Percentiles rank a stretch among this genome's conserved stretches.
phyloP scores from a whole-genome alignment of 2,113 vertebrate genomes.

The Colaptes auratus region DNA sequence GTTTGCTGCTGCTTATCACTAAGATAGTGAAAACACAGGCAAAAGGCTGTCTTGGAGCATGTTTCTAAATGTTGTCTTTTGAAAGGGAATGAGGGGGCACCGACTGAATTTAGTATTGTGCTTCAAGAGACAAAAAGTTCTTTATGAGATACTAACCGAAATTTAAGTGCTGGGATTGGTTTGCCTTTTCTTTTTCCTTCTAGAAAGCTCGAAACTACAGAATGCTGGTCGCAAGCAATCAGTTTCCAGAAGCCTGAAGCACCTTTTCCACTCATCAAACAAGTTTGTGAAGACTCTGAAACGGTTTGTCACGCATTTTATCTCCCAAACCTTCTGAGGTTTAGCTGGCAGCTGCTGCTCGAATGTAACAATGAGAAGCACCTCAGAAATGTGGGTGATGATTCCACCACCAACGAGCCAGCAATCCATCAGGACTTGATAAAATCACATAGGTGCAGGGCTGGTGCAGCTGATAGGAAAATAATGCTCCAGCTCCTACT shows the following conservation, averaged over 20 bases:
- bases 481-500: not conserved
- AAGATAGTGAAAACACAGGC: not conserved
- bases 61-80: not conserved
- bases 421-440: not conserved
- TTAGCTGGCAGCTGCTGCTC: not conserved
- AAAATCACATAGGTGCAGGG: not conserved
- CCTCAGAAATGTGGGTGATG: not conserved
- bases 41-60: not conserved
- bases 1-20: not conserved
- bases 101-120: not conserved
- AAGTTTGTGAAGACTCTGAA: constrained; percentile 98
- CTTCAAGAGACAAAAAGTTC: not conserved
- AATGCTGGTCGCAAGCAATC: constrained; percentile 94
- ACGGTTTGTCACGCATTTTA: constrained; percentile 78
- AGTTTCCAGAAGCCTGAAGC: constrained; percentile 94
- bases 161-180: not conserved
- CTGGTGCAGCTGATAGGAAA: not conserved
- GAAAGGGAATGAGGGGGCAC: not conserved
- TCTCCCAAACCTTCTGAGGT: not conserved
- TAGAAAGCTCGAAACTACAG: constrained; percentile 90
- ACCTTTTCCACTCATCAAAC: constrained; percentile 96
- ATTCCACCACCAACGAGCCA: not conserved
- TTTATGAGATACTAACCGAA: not conserved
- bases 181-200: constrained; percentile 46
- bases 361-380: not conserved